These are phyloP conservation scores for Euschistus heros DNA, from an alignment of 1,140 invertebrate species.

Conservation along the genomic window DNA sequence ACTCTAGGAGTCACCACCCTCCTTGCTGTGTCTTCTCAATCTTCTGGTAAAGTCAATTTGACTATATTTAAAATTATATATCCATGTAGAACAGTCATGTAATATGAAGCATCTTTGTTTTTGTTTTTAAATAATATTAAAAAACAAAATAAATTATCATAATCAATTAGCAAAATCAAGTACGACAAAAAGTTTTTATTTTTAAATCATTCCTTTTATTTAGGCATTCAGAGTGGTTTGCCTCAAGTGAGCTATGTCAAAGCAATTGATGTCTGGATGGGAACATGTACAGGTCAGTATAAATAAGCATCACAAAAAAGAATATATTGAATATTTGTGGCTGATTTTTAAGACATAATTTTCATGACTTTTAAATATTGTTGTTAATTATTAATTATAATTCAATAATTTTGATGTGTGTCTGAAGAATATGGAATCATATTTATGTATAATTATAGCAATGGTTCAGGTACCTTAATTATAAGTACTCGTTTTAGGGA, in stretches of 20 bases:
- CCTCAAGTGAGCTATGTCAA: constrained; percentile 44
- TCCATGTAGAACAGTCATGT: too few species aligned
- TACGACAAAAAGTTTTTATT: background rate
- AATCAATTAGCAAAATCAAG: background rate
- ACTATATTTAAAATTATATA: background rate
- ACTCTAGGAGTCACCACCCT: constrained; percentile 51
- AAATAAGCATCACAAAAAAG: too few species aligned
- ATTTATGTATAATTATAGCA: too few species aligned
- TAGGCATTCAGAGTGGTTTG: constrained; percentile 41
- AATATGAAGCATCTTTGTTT: background rate
- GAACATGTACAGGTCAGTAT: constrained; percentile 38
- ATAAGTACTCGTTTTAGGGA: too few species aligned
- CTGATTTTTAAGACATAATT: too few species aligned
- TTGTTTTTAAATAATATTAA: background rate
- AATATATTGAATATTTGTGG: too few species aligned
- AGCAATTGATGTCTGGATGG: constrained; percentile 44
- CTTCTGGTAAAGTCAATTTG: constrained; percentile 35
- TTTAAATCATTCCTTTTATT: constrained; percentile 17
- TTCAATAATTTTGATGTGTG: too few species aligned
- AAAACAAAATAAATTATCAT: background rate
- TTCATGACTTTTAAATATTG: too few species aligned
- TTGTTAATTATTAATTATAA: too few species aligned
- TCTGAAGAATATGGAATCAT: too few species aligned
- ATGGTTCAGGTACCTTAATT: too few species aligned
- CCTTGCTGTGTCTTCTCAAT: constrained; percentile 45